A percentile compares a stretch with the other conserved stretches of the same genome.
Conservation (phyloP, 2,113 vertebrate species). For the Notothenia rossii region DNA sequence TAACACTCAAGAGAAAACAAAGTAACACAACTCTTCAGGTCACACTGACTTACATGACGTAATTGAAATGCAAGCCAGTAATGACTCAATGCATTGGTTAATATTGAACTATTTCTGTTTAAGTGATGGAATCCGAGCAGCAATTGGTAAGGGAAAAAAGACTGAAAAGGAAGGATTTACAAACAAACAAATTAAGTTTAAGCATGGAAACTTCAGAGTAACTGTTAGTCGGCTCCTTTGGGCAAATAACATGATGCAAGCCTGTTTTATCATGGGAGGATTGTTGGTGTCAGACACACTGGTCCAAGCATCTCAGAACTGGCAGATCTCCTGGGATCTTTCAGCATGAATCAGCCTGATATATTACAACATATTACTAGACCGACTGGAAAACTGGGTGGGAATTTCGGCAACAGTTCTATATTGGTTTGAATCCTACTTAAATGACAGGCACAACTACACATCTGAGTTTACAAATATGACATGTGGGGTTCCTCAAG, state of each 20-base stretch:
- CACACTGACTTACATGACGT: background rate
- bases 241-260: constrained; percentile 14
- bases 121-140: background rate
- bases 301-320: constrained; percentile 22
- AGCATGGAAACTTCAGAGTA: background rate
- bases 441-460: too few relatives aligned
- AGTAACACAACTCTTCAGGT: background rate
- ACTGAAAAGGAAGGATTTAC: background rate
- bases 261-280: constrained; percentile 25
- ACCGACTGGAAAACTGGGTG: too few relatives aligned
- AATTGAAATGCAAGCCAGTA: background rate
- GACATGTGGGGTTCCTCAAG: too few relatives aligned
- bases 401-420: too few relatives aligned
- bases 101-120: background rate
- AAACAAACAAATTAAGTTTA: background rate
- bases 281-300: constrained; percentile 12
- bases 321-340: constrained; percentile 25
- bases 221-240: background rate
- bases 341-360: background rate
- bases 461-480: too few relatives aligned
- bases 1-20: background rate
- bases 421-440: too few relatives aligned
- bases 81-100: background rate
- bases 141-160: background rate
- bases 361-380: too few relatives aligned